Evolutionary conservation across 2,888 invertebrate species (phyloP).

Genomic region (Phortica okadai): DNA sequence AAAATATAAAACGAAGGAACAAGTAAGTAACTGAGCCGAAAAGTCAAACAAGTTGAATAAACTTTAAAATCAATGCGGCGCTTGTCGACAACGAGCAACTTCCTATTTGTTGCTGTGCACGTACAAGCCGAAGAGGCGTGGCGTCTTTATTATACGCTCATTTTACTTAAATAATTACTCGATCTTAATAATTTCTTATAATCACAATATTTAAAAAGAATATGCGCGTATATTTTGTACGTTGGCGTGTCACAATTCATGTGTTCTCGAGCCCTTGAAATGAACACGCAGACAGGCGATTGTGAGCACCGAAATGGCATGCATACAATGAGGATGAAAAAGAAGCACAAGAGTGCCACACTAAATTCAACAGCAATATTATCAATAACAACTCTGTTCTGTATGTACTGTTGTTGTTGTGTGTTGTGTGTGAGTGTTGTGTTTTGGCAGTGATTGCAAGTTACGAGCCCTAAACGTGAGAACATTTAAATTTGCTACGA

Average conservation of each 20-base stretch:
- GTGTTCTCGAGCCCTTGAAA: conserved; percentile 17
- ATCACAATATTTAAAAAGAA: conserved; percentile 56
- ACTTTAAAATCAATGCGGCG: not conserved
- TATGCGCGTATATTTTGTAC: not conserved
- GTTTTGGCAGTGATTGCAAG: conserved; percentile 29
- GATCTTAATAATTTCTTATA: conserved; percentile 69
- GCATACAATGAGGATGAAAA: not conserved
- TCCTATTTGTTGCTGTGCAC: conserved; percentile 18
- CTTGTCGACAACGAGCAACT: not conserved
- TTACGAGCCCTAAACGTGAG: conserved; percentile 54
- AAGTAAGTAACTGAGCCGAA: not conserved
- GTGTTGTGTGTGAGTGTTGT: not conserved
- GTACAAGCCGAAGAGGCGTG: conserved; percentile 43
- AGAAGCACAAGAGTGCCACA: not conserved
- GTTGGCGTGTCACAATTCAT: not conserved
- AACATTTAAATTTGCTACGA: conserved; percentile 50
- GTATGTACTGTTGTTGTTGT: too few relatives aligned
- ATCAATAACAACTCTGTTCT: not conserved
- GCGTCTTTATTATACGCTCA: conserved; percentile 57
- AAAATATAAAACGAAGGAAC: not conserved
- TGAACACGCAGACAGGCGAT: not conserved
- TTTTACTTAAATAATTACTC: conserved; percentile 72
- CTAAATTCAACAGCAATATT: not conserved
- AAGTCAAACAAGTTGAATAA: not conserved
- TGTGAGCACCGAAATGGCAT: not conserved